phyloP scores from a whole-genome alignment of 2,113 vertebrate genomes.

The Charadrius vociferus region DNA sequence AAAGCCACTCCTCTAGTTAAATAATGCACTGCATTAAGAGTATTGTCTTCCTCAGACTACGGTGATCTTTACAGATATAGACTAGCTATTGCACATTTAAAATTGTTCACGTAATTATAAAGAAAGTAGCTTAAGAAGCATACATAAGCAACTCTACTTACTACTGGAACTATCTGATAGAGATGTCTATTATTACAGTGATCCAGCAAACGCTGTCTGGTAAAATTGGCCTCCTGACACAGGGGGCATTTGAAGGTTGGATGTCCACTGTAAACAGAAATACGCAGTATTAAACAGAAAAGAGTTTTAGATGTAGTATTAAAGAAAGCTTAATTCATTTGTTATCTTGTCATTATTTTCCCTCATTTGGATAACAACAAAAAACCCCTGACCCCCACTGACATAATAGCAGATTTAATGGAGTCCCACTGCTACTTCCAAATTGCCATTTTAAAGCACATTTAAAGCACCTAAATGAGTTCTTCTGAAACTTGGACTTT shows the following conservation, averaged over 20 bases:
- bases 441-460: background rate
- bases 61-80: background rate
- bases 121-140: background rate
- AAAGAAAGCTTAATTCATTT: background rate
- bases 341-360: background rate
- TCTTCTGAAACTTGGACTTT: background rate
- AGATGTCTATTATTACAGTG: slow-evolving; percentile 83
- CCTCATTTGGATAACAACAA: background rate
- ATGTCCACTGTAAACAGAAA: slow-evolving; percentile 71
- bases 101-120: background rate
- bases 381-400: rapidly evolving
- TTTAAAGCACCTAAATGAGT: background rate
- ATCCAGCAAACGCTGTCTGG: slow-evolving; percentile 79
- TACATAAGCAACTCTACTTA: slow-evolving; percentile 63
- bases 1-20: background rate
- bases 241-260: slow-evolving; percentile 82
- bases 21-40: background rate
- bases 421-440: background rate
- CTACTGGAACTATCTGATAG: slow-evolving; percentile 78
- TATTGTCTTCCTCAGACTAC: background rate
- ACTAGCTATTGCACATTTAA: background rate
- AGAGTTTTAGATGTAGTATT: background rate
- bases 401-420: background rate
- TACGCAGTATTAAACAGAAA: background rate
- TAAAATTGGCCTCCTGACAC: slow-evolving; percentile 82